Evolutionary conservation across 2,797 vertebrate species (phyloP).

Genomic region (Intellagama lesueurii): DNA sequence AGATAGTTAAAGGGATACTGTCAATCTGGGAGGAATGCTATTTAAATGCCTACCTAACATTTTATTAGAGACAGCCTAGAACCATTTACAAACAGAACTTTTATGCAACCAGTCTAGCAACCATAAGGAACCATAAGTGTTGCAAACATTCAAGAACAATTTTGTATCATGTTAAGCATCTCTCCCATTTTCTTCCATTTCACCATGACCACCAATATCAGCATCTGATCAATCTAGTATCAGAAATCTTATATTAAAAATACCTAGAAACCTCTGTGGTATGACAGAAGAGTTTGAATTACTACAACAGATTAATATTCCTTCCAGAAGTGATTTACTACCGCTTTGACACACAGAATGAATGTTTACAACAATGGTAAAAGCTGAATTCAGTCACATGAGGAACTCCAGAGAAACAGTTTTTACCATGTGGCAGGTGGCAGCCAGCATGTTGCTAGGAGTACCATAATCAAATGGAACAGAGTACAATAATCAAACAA

Average conservation of each 20-base stretch:
- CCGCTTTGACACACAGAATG: not conserved
- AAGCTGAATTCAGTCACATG: not conserved
- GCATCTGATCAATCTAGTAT: not conserved
- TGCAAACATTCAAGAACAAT: not conserved
- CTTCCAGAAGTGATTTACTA: not conserved
- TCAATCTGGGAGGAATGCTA: not conserved
- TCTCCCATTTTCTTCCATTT: not conserved
- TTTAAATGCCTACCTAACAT: conserved; percentile 28
- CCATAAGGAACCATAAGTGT: not conserved
- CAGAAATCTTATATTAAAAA: no score
- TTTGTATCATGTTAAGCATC: not conserved
- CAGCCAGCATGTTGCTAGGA: not conserved
- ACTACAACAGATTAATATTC: not conserved
- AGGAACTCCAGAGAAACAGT: not conserved
- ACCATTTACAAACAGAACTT: not conserved
- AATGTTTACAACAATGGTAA: not conserved
- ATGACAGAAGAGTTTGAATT: not conserved
- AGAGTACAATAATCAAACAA: not conserved
- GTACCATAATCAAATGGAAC: not conserved
- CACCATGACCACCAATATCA: not conserved
- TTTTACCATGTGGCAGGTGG: not conserved
- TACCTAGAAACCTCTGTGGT: not conserved
- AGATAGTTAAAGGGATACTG: conserved; percentile 40
- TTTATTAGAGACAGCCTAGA: conserved; percentile 25
- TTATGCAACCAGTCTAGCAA: not conserved